Evolutionary conservation across 2,113 vertebrate genomes (phyloP).

Genomic region (Toxotes chatareus): DNA sequence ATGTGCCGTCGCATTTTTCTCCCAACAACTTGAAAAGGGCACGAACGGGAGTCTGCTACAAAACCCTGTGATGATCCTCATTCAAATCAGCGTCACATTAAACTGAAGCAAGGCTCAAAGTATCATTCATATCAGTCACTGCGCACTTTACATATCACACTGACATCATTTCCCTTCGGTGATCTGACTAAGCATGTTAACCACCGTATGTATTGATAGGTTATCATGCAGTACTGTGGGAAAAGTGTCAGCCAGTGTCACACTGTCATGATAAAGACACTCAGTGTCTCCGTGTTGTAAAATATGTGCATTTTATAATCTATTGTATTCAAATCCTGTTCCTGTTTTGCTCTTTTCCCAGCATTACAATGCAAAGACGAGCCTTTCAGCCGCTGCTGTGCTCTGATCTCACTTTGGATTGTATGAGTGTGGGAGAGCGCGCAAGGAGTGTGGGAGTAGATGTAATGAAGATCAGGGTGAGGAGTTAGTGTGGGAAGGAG

Average conservation of each 20-base stretch:
- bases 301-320: too few relatives aligned
- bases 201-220: too few relatives aligned
- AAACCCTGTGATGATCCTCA: not conserved
- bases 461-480: slow-evolving; percentile 23
- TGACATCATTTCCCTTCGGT: too few relatives aligned
- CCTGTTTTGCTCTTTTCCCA: not conserved
- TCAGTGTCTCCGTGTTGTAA: not conserved
- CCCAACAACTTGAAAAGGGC: not conserved
- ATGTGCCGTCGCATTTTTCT: not conserved
- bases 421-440: not conserved
- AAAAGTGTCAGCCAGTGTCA: too few relatives aligned
- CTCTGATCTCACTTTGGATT: not conserved
- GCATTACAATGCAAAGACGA: not conserved
- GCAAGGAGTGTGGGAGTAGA: slow-evolving; percentile 29
- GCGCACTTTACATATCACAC: not conserved
- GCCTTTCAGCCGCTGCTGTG: not conserved
- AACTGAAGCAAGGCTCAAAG: not conserved
- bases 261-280: too few relatives aligned
- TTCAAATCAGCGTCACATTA: not conserved
- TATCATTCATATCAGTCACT: not conserved
- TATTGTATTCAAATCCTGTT: not conserved
- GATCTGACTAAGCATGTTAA: too few relatives aligned
- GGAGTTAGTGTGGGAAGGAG: slow-evolving; percentile 27
- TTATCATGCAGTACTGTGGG: too few relatives aligned
- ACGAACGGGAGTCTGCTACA: not conserved